Conservation (phyloP, 35 echinoderm and acorn worm genomes). For the Heliocidaris tuberculata region DNA sequence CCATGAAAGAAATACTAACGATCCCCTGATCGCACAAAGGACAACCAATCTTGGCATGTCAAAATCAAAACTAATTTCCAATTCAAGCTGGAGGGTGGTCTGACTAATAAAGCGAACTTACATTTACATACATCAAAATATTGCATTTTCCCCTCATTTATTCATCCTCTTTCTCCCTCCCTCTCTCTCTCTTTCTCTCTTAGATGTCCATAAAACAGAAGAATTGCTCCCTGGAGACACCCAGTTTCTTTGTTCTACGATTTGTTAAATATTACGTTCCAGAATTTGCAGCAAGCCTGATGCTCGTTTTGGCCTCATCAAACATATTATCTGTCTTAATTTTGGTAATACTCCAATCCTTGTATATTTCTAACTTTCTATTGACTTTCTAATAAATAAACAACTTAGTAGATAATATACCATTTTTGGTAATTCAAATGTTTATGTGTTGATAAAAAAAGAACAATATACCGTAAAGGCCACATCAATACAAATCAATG, state of each 20-base stretch:
- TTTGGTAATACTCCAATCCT: neutral
- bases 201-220: neutral
- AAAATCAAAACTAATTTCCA: constrained; percentile 34
- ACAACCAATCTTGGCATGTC: constrained; percentile 5
- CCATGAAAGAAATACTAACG: constrained; percentile 17
- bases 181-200: neutral
- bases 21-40: constrained; percentile 33
- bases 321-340: neutral
- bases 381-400: neutral
- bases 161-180: neutral
- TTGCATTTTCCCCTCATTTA: neutral
- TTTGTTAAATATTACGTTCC: neutral
- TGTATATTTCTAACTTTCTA: neutral
- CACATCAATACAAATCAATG: too few relatives aligned
- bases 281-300: neutral
- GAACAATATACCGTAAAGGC: neutral
- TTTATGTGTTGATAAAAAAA: neutral
- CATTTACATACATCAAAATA: constrained; percentile 40
- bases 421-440: neutral
- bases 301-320: neutral
- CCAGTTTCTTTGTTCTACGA: neutral
- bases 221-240: neutral
- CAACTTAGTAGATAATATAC: neutral
- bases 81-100: constrained; percentile 38
- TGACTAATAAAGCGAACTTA: constrained; percentile 30